Base-by-base conservation (phyloP, 2,888 invertebrate genomes). In the Dicycla oo region DNA sequence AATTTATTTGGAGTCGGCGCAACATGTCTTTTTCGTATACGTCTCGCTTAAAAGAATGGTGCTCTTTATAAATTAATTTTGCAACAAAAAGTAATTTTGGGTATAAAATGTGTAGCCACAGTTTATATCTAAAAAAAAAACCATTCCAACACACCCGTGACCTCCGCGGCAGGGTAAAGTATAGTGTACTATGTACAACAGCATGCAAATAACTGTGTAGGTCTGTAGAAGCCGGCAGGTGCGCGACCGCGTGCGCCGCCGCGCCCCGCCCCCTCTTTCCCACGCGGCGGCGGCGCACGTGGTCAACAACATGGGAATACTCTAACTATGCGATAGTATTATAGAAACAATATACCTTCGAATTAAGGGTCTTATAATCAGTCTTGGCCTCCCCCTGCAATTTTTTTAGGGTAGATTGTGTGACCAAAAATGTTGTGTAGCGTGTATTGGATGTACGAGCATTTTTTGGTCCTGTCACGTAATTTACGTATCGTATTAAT, bases 201-300 rank as follows among this genome's bases (percentile, higher is more conserved):
- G 30, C 62, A 83, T 73, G 77, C 77, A 66, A 83, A 82, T 80
- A 80, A 71, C 58, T 71, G n/a, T n/a, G n/a, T n/a, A n/a, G n/a
- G n/a, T n/a, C n/a, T n/a, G 68, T 83, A 68, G 69, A 40, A 20
- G 18, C 13, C 11, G 56, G 58, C 81, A 83, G 81, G 81, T 83
- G 81, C 83, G 81, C 69, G n/a, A n/a, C n/a, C n/a, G n/a, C n/a
- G n/a, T n/a, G n/a, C n/a, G n/a, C n/a, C n/a, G n/a, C n/a, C n/a
- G 56, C 38, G 72, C 81, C 69, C 49, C 75, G 49, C 66, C 71
- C 82, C 69, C 69, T 54, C 60, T 30, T 83, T 83, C 83, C 80
- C 83, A 83, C 83, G 82, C 51, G 23, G 51, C 7, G 26, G 18
- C 49, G 57, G 43, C 75, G 64, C 75, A 77, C 80, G 74, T 77